Percentiles rank a stretch among this genome's conserved stretches.
Conservation (phyloP, 2,797 vertebrate genomes). For the Parauchenoglanis ngamensis region DNA sequence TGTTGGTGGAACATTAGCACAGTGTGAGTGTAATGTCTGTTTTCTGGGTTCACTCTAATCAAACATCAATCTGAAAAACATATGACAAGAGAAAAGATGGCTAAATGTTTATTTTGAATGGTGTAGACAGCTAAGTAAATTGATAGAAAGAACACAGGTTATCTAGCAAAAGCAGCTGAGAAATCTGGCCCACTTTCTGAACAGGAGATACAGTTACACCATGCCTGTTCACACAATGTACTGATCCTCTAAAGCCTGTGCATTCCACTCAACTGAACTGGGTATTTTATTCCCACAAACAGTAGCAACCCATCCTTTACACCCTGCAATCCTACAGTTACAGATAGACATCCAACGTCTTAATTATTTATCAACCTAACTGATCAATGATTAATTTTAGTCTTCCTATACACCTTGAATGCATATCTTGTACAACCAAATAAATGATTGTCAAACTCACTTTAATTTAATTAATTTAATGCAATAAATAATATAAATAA, state of each 20-base stretch:
- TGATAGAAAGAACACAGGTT: conserved; percentile 34
- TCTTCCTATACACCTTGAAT: not conserved
- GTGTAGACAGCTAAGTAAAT: conserved; percentile 40
- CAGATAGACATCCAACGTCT: not conserved
- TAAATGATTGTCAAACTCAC: not conserved
- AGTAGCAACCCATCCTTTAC: not conserved
- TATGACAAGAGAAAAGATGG: conserved; percentile 26
- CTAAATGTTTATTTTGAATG: conserved; percentile 10
- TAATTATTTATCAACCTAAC: not conserved
- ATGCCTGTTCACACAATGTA: conserved; percentile 37
- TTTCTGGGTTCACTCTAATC: conserved; percentile 64
- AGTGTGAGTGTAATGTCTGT: conserved; percentile 58
- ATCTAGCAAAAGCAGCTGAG: conserved; percentile 11
- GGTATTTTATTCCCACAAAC: not conserved
- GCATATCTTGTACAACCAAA: not conserved
- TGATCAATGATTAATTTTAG: not conserved
- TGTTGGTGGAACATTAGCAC: conserved; percentile 57
- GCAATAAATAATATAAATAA: no score
- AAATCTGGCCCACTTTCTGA: conserved; percentile 40
- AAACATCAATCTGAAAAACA: conserved; percentile 53
- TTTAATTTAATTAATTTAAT: not conserved
- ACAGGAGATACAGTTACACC: conserved; percentile 38
- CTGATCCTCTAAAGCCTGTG: conserved; percentile 24
- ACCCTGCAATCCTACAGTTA: not conserved
- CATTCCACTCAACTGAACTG: conserved; percentile 3